Conservation (phyloP, 2,113 vertebrate genomes). For the Dipodomys ordii region DNA sequence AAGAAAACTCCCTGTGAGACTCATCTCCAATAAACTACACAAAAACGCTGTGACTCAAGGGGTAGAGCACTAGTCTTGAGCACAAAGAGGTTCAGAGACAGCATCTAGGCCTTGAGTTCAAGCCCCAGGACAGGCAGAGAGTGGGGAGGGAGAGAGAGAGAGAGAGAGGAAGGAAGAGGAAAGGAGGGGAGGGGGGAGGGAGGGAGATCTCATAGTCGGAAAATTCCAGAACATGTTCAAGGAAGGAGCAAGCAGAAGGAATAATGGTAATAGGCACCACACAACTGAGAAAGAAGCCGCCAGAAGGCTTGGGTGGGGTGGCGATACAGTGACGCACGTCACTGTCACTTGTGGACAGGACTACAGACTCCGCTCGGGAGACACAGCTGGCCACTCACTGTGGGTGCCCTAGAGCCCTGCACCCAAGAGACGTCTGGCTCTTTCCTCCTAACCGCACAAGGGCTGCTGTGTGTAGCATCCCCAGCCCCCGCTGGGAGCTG, state of each 20-base stretch:
- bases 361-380: constrained; percentile 71
- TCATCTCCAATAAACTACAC: too few species aligned
- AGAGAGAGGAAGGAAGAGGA: background rate
- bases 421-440: constrained; percentile 12
- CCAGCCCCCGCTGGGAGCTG: constrained; percentile 12
- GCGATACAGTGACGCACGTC: constrained; percentile 63
- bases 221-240: constrained; percentile 66
- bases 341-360: constrained; percentile 72
- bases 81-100: too few species aligned
- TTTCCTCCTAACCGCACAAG: constrained; percentile 58
- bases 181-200: background rate
- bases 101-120: too few species aligned
- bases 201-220: constrained; percentile 61
- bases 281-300: constrained; percentile 10
- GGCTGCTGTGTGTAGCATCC: constrained; percentile 62
- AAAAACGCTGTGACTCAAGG: too few species aligned
- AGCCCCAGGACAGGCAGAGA: background rate
- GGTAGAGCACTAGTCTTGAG: too few species aligned
- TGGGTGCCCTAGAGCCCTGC: constrained; percentile 53
- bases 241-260: constrained; percentile 22
- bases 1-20: too few species aligned
- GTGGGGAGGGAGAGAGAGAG: background rate
- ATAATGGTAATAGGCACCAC: constrained; percentile 52
- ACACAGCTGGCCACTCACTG: constrained; percentile 68
- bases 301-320: constrained; percentile 66